Percentiles rank a stretch among this genome's conserved stretches.
phyloP scores from a whole-genome alignment of 2,113 vertebrate species.

The Gopherus flavomarginatus region DNA sequence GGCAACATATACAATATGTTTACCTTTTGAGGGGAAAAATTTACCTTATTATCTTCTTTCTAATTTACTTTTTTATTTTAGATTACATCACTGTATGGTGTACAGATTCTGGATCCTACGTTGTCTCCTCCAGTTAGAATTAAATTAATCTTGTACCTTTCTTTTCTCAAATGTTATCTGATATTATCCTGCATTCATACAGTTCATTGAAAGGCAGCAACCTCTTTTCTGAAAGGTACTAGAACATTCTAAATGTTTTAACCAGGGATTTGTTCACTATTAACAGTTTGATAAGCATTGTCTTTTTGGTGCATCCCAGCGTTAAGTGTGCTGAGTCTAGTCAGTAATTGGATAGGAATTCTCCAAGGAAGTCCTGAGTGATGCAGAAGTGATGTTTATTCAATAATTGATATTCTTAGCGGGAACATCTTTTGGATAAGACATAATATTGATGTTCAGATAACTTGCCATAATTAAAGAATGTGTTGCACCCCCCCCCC shows the following conservation, averaged over 20 bases:
- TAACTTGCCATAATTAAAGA: background rate
- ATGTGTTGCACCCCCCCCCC: background rate
- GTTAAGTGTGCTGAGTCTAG: background rate
- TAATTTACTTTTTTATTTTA: background rate
- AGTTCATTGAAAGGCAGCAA: background rate
- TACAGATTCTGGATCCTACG: background rate
- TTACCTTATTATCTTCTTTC: rapidly evolving
- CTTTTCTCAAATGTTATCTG: background rate
- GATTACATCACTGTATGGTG: background rate
- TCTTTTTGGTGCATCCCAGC: background rate
- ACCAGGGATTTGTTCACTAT: background rate
- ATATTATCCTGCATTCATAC: rapidly evolving
- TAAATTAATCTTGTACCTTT: background rate
- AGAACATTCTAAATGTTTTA: background rate
- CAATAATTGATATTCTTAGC: background rate
- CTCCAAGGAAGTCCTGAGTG: background rate
- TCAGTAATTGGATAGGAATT: background rate
- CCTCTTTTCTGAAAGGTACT: background rate
- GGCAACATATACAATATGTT: background rate
- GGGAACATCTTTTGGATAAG: background rate
- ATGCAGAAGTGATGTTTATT: background rate
- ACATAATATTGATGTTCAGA: background rate
- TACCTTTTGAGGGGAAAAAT: background rate
- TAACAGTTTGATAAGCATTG: background rate
- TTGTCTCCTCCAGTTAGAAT: background rate